phyloP scores from a whole-genome alignment of 2,113 vertebrate species.

The Hippocampus abdominalis region DNA sequence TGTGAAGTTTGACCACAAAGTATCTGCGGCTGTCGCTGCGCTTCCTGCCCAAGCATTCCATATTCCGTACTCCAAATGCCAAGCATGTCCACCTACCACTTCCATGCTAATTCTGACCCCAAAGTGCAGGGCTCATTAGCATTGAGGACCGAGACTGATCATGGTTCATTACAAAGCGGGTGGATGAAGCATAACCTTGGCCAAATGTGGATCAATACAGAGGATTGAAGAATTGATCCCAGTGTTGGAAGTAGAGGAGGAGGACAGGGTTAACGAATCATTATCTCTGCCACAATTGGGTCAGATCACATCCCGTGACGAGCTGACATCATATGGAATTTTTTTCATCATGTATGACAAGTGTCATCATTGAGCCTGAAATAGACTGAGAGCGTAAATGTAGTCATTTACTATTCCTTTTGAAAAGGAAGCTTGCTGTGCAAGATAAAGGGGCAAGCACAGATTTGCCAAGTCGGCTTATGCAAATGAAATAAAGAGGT shows the following conservation, averaged over 20 bases:
- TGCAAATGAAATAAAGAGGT: conserved; percentile 51
- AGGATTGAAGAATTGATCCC: conserved; percentile 41
- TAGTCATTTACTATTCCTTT: conserved; percentile 59
- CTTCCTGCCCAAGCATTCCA: conserved; percentile 55
- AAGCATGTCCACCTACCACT: conserved; percentile 39
- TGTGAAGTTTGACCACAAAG: conserved; percentile 62
- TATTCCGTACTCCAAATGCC: conserved; percentile 53
- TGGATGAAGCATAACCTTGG: conserved; percentile 6
- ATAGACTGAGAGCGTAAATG: conserved; percentile 67
- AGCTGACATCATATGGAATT: conserved; percentile 36
- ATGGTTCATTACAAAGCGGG: conserved; percentile 18
- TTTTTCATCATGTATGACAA: conserved; percentile 55
- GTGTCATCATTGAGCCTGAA: conserved; percentile 52
- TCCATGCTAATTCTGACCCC: conserved; percentile 35
- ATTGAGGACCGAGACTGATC: conserved; percentile 25
- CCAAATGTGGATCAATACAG: conserved; percentile 60
- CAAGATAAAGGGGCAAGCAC: conserved; percentile 27
- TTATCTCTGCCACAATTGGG: conserved; percentile 41
- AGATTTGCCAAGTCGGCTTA: conserved; percentile 41
- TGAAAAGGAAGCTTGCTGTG: conserved; percentile 43
- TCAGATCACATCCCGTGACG: conserved; percentile 39
- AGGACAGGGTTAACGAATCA: conserved; percentile 37
- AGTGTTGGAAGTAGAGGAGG: conserved; percentile 50
- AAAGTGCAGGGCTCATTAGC: conserved; percentile 27
- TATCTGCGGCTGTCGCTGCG: conserved; percentile 46